These are phyloP conservation scores for Drosophila pseudotalamancana DNA, from an alignment of 2,888 invertebrate species.

Conservation along the genomic window DNA sequence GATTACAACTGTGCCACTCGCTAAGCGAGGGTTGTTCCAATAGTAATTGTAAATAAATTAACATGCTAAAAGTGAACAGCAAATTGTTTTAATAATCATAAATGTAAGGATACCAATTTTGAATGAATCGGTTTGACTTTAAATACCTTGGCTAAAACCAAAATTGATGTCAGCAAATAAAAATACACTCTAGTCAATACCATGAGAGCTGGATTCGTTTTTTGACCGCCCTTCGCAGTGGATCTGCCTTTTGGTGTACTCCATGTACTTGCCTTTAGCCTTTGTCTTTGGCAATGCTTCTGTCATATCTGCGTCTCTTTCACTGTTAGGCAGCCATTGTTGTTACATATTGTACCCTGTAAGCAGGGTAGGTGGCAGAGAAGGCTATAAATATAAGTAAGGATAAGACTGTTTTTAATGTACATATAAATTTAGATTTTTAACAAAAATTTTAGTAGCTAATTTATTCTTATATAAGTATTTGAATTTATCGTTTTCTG, in stretches of 20 bases:
- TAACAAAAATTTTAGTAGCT: not conserved
- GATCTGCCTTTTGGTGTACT: conserved; percentile 34
- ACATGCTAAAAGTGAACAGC: too few relatives aligned
- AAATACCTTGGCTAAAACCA: too few relatives aligned
- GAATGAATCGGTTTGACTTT: too few relatives aligned
- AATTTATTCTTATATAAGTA: too few relatives aligned
- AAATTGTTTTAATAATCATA: not conserved
- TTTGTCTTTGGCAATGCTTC: conserved; percentile 68
- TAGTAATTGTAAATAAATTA: too few relatives aligned
- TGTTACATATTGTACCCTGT: conserved; percentile 55
- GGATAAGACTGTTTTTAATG: too few relatives aligned
- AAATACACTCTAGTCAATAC: too few relatives aligned
- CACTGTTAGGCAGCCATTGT: conserved; percentile 66
- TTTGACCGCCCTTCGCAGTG: conserved; percentile 17
- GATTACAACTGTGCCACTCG: conserved; percentile 70
- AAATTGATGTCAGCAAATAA: too few relatives aligned
- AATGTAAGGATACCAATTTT: too few relatives aligned
- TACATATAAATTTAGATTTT: too few relatives aligned
- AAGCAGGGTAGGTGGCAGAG: not conserved
- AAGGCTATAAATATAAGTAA: not conserved
- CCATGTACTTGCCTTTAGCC: conserved; percentile 61
- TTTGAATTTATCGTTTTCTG: not conserved
- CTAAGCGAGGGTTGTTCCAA: conserved; percentile 35
- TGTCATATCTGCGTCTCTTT: conserved; percentile 48
- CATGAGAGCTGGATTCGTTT: too few relatives aligned